phyloP scores from a whole-genome alignment of 2,888 invertebrate genomes.

The Apotomis betuletana region DNA sequence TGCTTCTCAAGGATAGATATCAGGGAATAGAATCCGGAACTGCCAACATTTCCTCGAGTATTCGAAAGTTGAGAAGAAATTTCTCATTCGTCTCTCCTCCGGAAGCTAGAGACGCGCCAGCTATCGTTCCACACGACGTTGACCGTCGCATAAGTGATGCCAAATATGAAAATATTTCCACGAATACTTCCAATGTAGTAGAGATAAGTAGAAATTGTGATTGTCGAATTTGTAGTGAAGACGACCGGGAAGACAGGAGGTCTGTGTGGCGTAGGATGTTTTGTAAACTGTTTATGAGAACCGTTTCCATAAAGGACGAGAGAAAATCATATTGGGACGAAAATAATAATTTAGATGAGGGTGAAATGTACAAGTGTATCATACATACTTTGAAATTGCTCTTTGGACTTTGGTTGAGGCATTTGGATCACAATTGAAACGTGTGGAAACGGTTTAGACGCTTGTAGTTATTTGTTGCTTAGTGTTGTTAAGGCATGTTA shows the following conservation, averaged over 20 bases:
- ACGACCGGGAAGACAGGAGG: slow-evolving; percentile 51
- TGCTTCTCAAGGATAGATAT: slow-evolving; percentile 47
- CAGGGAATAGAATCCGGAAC: slow-evolving; percentile 44
- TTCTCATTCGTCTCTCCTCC: slow-evolving; percentile 45
- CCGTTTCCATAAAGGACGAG: slow-evolving; percentile 58
- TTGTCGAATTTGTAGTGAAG: slow-evolving; percentile 74
- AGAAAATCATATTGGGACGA: slow-evolving; percentile 70
- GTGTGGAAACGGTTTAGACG: slow-evolving; percentile 18
- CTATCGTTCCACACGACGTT: slow-evolving; percentile 53
- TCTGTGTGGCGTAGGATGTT: slow-evolving; percentile 62
- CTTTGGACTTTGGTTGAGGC: slow-evolving; percentile 78
- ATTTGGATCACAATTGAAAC: slow-evolving; percentile 70
- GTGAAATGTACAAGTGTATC: slow-evolving; percentile 72
- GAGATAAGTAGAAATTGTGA: slow-evolving; percentile 66
- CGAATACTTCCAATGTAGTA: slow-evolving; percentile 65
- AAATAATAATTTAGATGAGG: slow-evolving; percentile 67
- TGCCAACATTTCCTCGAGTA: slow-evolving; percentile 46
- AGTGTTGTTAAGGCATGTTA: slow-evolving; percentile 41
- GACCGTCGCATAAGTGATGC: slow-evolving; percentile 55
- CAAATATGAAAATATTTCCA: slow-evolving; percentile 53
- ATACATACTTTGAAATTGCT: slow-evolving; percentile 73
- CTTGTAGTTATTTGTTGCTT: slow-evolving; percentile 43
- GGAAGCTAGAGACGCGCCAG: slow-evolving; percentile 48
- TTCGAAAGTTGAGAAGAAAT: slow-evolving; percentile 52
- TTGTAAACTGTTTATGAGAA: slow-evolving; percentile 64